Evolutionary conservation across 2,797 vertebrate genomes (phyloP), one percentile per base, ranked within the genome.

Genomic region (Sarcophilus harrisii): DNA sequence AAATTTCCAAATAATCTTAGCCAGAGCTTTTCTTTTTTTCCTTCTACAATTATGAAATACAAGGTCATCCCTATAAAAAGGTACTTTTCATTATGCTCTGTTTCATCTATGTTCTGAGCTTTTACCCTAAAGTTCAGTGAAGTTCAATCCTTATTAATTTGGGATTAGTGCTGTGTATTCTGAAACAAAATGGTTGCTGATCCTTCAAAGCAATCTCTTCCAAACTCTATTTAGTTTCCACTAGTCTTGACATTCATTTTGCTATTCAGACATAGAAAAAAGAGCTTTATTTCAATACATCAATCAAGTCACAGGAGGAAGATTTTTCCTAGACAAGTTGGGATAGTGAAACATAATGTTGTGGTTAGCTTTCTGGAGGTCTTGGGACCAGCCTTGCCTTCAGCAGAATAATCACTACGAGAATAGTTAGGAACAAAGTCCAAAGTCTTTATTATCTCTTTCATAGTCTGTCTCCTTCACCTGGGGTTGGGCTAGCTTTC

Each of bases 131-230:
- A 90, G 30, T 55, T 54, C 89, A 87, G 16, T 89, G 45, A 49
- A 89, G 8, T 89, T 49, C 81, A 90, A 28, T 90, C 14, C n/a
- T 90, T 28, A 90, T 90, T 90, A 90, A 90, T 16, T 29, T 90
- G 49, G 52, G 52, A 90, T 52, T 90, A 29, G 52, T 55, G 38
- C 0, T 90, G 52, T 91, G 0, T 54, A 54, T 3, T 3, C 1
- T 60, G 18, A 96, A 81, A 6, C 16, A 93, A 58, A n/a, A 93
- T 57, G 54, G 21, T 87, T 92, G 30, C 54, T 30, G 2, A 54
- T 14, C 58, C 12, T 92, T 57, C 30, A 57, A 90, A 94, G 92
- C 27, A 96, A 55, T 21, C 94, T 81, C 54, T 95, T 91, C n/a
- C 54, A 55, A 93, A 93, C 12, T 87, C 12, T 59, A 55, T 10